phyloP scores from a whole-genome alignment of 2,113 vertebrate species.

The Chinchilla lanigera region DNA sequence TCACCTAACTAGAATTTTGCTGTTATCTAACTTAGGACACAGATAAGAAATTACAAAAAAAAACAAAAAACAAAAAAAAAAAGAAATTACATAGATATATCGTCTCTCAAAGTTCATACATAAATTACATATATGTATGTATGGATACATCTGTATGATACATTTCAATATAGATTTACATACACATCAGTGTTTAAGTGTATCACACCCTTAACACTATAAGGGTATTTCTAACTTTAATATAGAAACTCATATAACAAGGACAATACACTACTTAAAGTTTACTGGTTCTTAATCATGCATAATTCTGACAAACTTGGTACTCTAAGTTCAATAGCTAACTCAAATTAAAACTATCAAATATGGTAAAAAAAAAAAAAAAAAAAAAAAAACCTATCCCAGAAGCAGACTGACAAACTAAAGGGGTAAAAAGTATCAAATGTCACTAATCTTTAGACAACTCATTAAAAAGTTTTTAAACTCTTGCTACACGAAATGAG shows the following conservation, averaged over 20 bases:
- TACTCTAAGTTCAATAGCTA: neutral
- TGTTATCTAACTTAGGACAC: neutral
- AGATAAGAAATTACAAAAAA: slow-evolving; percentile 32
- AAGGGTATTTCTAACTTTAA: slow-evolving; percentile 7
- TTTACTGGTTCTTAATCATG: neutral
- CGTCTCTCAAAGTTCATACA: neutral
- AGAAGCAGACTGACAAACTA: neutral
- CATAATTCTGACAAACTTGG: neutral
- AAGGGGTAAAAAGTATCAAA: neutral
- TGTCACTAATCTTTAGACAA: neutral
- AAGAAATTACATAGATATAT: neutral
- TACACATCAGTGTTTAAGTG: neutral
- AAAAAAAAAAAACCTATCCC: neutral
- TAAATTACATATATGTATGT: neutral
- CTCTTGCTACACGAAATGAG: neutral
- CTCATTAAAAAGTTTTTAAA: neutral
- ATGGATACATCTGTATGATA: neutral
- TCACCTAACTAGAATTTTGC: neutral
- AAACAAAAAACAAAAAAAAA: too few relatives aligned
- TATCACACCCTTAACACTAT: neutral
- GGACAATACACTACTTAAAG: neutral
- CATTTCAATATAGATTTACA: neutral
- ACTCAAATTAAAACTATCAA: slow-evolving; percentile 22
- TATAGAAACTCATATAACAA: neutral
- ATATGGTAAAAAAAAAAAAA: neutral